These are phyloP conservation scores for Diabrotica virgifera DNA, from an alignment of 1,140 invertebrate genomes.

Conservation along the genomic window DNA sequence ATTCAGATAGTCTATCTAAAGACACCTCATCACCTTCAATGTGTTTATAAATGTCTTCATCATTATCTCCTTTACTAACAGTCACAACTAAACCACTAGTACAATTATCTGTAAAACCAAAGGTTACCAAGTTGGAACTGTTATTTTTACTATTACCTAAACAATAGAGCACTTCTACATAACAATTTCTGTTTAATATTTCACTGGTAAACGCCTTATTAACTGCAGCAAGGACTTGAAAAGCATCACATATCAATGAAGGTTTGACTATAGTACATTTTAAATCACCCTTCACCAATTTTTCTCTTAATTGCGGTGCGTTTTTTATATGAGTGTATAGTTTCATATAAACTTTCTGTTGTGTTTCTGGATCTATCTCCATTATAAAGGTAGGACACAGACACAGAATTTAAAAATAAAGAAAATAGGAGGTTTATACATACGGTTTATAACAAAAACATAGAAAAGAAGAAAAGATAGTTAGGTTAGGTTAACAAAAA, in stretches of 20 bases:
- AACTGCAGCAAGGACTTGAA: constrained; percentile 65
- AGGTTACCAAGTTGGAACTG: constrained; percentile 60
- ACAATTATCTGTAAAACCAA: constrained; percentile 60
- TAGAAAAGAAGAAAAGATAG: no score
- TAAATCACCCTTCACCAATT: constrained; percentile 54
- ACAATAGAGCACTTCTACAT: constrained; percentile 67
- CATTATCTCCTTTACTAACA: constrained; percentile 51
- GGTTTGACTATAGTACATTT: constrained; percentile 63
- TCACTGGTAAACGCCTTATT: constrained; percentile 62
- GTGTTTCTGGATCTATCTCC: constrained; percentile 51
- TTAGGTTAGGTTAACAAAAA: no score
- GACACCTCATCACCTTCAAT: constrained; percentile 35
- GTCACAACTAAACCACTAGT: constrained; percentile 56
- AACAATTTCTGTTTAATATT: constrained; percentile 58
- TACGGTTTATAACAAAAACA: no score
- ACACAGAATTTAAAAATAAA: neutral
- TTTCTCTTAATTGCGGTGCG: constrained; percentile 53
- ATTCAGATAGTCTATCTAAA: constrained; percentile 28
- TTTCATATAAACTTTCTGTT: constrained; percentile 53
- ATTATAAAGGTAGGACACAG: neutral
- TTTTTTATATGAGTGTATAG: constrained; percentile 62
- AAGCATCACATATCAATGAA: constrained; percentile 58
- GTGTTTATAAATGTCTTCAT: constrained; percentile 16
- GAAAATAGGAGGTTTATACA: no score
- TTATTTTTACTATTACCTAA: constrained; percentile 69